Evolutionary conservation across 2,113 vertebrate species (phyloP), one percentile per base, ranked within the genome.

Genomic region (Triplophysa siluroides): DNA sequence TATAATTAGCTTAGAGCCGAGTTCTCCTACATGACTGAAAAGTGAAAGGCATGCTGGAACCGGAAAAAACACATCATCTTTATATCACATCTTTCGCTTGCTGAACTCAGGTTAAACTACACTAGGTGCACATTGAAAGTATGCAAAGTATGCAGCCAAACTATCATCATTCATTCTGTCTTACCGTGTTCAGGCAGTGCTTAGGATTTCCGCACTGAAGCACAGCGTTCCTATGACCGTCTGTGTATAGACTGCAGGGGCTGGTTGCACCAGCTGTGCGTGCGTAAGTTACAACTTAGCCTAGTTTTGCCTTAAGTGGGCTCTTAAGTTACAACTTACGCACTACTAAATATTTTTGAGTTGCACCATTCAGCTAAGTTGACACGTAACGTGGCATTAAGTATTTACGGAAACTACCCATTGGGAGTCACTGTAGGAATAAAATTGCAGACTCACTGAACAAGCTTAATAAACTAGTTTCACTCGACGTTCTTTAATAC

Each of bases 141-240:
- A 62, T 47, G 72, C n/a, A 47, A 62, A 75, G 38, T 26, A 75
- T 75, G 72, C 72, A 19, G 54, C 41, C 23, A 63, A 41, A 24
- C 72, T 63, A 18, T 75, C 41, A 29, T 4, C 62, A 38, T 26
- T 45, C 43, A 45, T 45, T 19, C 60, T 23, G 38, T 2, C 1
- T 60, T 29, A 61, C 56, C 56, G 41, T 23, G 71, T 24, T 61
- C 6, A 61, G 50, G 14, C 16, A 19, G 18, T n/a, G 18, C 52
- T n/a, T 45, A 41, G n/a, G 8, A 62, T 24, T 2, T 24, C 21
- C 2, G 8, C 8, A 58, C 1, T 58, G n/a, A 58, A 58, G 18
- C 3, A 56, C 8, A 33, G 50, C 69, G 33, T 33, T 71, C 1
- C 50, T 56, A 1, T 24, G 47, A 70, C 68, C 9, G 47, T 10